Conservation (phyloP, 2,113 vertebrate genomes). For the Leptocoma aspasia region DNA sequence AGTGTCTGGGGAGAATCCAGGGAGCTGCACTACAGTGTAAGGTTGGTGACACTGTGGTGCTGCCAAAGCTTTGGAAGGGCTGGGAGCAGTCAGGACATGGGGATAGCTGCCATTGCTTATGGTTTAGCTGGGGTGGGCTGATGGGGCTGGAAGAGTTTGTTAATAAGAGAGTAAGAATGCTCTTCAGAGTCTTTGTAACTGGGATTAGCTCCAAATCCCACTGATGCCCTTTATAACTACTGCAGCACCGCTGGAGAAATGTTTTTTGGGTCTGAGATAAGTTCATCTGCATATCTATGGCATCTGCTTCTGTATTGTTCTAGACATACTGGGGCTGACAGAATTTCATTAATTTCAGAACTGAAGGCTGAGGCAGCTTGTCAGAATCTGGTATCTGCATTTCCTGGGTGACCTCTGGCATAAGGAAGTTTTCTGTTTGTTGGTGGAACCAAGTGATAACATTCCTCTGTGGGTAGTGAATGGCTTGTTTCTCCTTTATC, state of each 20-base stretch:
- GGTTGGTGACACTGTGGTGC: rapidly evolving
- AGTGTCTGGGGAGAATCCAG: neutral
- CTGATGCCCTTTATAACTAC: neutral
- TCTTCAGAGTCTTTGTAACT: neutral
- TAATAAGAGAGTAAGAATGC: neutral
- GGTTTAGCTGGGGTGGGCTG: neutral
- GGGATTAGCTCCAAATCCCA: neutral
- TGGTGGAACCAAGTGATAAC: neutral
- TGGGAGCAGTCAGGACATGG: neutral
- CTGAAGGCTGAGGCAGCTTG: neutral
- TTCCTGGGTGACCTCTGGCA: conserved; percentile 33
- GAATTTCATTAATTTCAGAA: neutral
- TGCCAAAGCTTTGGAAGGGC: neutral
- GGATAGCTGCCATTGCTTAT: neutral
- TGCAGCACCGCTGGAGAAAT: neutral
- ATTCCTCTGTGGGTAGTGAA: neutral
- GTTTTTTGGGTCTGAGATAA: neutral
- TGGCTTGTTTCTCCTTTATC: neutral
- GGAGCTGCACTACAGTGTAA: neutral
- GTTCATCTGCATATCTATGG: neutral
- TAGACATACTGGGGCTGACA: neutral
- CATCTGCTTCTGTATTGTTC: neutral
- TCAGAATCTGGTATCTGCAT: conserved; percentile 5
- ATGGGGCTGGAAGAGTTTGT: neutral
- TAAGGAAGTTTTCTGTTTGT: neutral